Evolutionary conservation across 2,113 vertebrate genomes (phyloP), one percentile per base, ranked within the genome.

Genomic region (Clarias macrocephalus): DNA sequence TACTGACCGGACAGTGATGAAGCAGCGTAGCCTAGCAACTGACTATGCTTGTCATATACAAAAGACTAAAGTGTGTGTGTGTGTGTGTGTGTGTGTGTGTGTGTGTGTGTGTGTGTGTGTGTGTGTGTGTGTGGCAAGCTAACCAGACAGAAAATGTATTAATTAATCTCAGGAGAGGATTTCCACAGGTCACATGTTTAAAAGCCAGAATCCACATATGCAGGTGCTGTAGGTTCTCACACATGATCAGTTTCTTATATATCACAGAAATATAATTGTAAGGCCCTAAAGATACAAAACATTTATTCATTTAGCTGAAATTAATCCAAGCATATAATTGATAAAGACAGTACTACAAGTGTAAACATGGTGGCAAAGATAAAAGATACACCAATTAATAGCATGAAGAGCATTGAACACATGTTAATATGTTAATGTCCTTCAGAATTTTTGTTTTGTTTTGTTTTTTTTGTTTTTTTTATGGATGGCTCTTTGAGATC

Each of bases 1-100:
- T 83, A 48, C 75, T 48, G 72, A 54, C 52, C 75, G 37, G 63
- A 62, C 48, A 59, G n/a, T 85, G 80, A 85, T 37, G 57, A 68
- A 63, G 85, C 76, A 75, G 81, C 15, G 59, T 89, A 89, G 85
- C 88, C 82, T 87, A 89, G 88, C 85, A 89, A 89, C 88, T 75
- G 86, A 30, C 66, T n/a, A 18, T 76, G 80, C 72, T 86, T 57
- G 82, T 76, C 76, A 86, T 82, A 86, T 54, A 75, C 70, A 73
- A 82, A 82, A 84, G 65, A 48, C 48, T 48, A 48, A 48, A 8
- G 7, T 56, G 79, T 56, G 80, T 56, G 12, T 66, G 63, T 66
- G 63, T 65, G 25, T 65, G 63, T 82, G 84, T 52, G 60, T 60
- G 42, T 56, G 79, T 56, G 80, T 56, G 11, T 66, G 63, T 65